Conservation (phyloP, 1,140 invertebrate genomes). For the Dysdera silvatica region DNA sequence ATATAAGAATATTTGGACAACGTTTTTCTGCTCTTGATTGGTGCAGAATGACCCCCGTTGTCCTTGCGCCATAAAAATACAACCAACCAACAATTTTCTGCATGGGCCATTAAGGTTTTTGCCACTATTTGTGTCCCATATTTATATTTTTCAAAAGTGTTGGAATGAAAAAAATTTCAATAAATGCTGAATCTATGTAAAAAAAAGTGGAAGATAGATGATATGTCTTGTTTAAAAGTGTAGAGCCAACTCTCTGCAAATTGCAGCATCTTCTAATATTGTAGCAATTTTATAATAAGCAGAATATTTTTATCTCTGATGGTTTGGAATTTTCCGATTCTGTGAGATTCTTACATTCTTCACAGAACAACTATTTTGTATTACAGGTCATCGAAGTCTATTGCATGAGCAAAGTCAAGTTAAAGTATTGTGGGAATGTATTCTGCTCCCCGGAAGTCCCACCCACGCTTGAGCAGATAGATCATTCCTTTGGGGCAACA, state of each 20-base stretch:
- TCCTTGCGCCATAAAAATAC: no score
- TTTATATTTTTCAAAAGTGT: no score
- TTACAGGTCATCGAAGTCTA: constrained; percentile 85
- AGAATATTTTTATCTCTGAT: neutral
- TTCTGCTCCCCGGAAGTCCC: constrained; percentile 93
- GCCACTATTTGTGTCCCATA: no score
- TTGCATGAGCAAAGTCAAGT: constrained; percentile 89
- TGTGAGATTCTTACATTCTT: neutral
- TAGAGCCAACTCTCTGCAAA: neutral
- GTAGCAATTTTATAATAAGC: neutral
- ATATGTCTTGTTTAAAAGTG: neutral
- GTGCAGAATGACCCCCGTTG: no score
- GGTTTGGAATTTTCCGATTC: neutral
- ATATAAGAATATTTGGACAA: no score
- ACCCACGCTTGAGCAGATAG: constrained; percentile 93
- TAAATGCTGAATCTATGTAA: neutral
- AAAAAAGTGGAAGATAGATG: neutral
- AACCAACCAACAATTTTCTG: no score
- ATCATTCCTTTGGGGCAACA: constrained; percentile 96
- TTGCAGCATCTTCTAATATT: neutral
- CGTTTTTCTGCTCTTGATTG: no score
- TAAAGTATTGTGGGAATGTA: constrained; percentile 86
- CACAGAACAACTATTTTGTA: constrained; percentile 34
- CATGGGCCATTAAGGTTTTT: no score
- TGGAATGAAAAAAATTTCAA: neutral